Evolutionary conservation across 2,888 invertebrate genomes (phyloP), one percentile per base, ranked within the genome.

Genomic region (Andrena dorsata): DNA sequence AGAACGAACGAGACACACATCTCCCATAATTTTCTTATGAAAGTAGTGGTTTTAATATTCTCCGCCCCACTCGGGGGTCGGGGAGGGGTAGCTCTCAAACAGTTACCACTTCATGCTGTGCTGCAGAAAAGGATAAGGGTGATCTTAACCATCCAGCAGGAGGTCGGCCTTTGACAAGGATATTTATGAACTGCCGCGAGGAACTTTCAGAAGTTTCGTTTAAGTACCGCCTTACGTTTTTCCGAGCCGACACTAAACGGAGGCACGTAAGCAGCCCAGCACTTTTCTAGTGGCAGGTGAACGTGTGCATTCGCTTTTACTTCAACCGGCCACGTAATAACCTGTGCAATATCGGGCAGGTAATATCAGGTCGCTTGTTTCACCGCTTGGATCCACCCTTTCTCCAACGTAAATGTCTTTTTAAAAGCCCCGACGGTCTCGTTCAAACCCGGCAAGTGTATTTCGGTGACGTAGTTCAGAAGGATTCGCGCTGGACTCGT

Each of bases 131-230:
- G 49, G 26, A 65, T 69, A 73, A 73, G 53, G 30, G 63, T 13
- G 56, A 41, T 23, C 56, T 58, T 56, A 56, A 56, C 68, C 66
- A 58, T 51, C 58, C 73, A 49, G 16, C 16, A 64, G 61, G 32
- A 16, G 60, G 51, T 35, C 23, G 60, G 58, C 13, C 53, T 76
- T 82, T 76, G 73, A 84, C 78, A 73, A 66, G 56, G 61, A 70
- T 83, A 89, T 87, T 89, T 87, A 83, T 86, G 82, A 82, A 84
- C 75, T 71, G 58, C 77, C n/a, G 58, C 71, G 47, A 81, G 69
- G 72, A 87, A 88, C 84, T 85, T 87, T 82, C 35, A 66, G 2
- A 66, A 85, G 83, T 83, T 84, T 71, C 30, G 76, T 64, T 78
- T 85, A 83, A 87, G 85, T 80, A 85, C 73, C 53, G n/a, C 10